Evolutionary conservation across 2,888 invertebrate species (phyloP), one percentile per base, ranked within the genome.

Genomic region (Ophion costatus): DNA sequence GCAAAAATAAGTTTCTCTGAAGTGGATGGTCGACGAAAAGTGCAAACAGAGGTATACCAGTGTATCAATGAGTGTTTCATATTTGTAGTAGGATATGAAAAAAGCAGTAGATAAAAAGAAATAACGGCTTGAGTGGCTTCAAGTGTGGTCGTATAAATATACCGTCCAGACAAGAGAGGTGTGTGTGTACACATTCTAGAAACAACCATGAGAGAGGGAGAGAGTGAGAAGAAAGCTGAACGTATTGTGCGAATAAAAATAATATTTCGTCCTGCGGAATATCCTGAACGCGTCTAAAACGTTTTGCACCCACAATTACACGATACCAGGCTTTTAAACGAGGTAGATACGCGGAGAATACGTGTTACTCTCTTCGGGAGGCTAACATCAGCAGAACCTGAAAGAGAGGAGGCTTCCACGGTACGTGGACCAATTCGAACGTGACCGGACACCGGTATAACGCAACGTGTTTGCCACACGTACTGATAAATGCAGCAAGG

Each of bases 241-340:
- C 71, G 82, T 88, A 88, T 87, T 83, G 82, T 87, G 81, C 85
- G 85, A 69, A 80, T 77, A 76, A 77, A 82, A 82, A 64, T 85
- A 85, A 82, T 80, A 80, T 82, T 80, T 74, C 51, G 38, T 77
- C 69, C 82, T 51, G 45, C 11, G 80, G 80, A 64, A 85, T 74
- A 77, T 70, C 74, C 77, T 80, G 77, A 74, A 82, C 77, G 79
- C 67, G 77, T 70, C 61, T 57, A 71, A 63, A 80, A 85, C 85
- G 69, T 82, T 85, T 85, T 82, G 76, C 76, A 80, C 75, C 56
- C 76, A 73, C 66, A 59, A 71, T 82, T 82, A 79, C 75, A 79
- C 51, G 51, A 51, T 51, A 77, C 63, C 75, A 69, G 63, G 67
- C 76, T 76, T 67, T 70, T 69, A 74, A 73, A 63, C 63, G 67